Percentiles rank a stretch among this genome's conserved stretches.
Conservation (phyloP, 2,113 vertebrate species). For the Petrocephalus microphthalmus region DNA sequence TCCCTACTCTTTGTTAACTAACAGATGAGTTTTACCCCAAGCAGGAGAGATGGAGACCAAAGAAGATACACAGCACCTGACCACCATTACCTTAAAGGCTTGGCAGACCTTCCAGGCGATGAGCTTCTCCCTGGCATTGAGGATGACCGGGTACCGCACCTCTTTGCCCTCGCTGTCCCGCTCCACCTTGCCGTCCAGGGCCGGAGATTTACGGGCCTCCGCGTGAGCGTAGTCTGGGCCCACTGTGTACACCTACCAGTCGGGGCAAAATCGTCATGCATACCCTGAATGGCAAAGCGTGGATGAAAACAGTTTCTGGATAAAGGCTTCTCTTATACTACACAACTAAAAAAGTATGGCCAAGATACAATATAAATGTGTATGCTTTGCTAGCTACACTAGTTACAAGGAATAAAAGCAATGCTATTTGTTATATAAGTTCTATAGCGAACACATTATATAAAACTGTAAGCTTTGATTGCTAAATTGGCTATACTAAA, state of each 20-base stretch:
- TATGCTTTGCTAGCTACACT: neutral
- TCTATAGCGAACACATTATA: neutral
- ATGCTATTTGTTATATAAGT: neutral
- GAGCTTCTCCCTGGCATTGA: constrained; percentile 82
- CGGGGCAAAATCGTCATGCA: constrained; percentile 17
- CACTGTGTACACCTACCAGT: constrained; percentile 77
- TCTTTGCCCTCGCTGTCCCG: constrained; percentile 85
- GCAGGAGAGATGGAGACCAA: neutral
- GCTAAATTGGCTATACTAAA: neutral
- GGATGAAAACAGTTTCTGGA: neutral
- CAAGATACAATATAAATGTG: neutral
- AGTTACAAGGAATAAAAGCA: neutral
- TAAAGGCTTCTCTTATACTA: neutral
- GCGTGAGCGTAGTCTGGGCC: constrained; percentile 86
- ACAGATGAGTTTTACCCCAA: neutral
- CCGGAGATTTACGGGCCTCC: constrained; percentile 82
- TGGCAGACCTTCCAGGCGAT: constrained; percentile 89
- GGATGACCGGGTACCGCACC: constrained; percentile 82
- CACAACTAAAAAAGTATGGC: neutral
- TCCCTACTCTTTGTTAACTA: neutral
- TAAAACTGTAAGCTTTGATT: neutral
- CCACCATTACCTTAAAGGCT: constrained; percentile 76
- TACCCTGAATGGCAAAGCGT: neutral
- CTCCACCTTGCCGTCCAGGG: constrained; percentile 82
- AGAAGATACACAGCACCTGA: neutral